Conservation (phyloP, 2,113 vertebrate species). For the Silurus asotus region DNA sequence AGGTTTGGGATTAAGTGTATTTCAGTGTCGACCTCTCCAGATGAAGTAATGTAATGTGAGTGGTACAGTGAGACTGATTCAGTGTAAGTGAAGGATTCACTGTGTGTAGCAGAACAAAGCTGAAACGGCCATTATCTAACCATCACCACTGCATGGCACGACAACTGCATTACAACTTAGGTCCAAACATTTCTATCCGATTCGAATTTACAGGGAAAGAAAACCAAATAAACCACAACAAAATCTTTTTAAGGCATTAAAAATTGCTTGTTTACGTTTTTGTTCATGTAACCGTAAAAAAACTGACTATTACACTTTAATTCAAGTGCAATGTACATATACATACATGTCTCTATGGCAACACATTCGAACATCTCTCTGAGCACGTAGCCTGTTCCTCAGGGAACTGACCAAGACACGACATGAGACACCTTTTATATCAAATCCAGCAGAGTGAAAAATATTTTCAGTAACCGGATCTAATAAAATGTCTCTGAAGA, state of each 20-base stretch:
- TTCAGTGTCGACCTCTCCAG: neutral
- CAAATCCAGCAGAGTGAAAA: neutral
- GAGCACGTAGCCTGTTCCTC: neutral
- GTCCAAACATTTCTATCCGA: neutral
- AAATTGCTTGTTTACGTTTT: neutral
- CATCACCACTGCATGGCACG: neutral
- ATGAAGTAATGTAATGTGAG: neutral
- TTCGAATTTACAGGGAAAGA: neutral
- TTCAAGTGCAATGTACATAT: neutral
- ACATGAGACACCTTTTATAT: neutral
- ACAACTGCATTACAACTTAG: neutral
- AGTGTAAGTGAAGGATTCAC: neutral
- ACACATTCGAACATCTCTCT: neutral
- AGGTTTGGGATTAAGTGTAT: neutral
- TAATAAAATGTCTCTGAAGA: neutral
- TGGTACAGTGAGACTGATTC: neutral
- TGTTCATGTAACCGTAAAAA: neutral
- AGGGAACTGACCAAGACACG: neutral
- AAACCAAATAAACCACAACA: neutral
- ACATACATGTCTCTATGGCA: neutral
- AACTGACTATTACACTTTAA: neutral
- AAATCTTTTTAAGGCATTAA: neutral
- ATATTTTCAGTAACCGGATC: neutral
- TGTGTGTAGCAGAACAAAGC: neutral
- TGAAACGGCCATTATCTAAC: neutral